Conservation (phyloP, 2,113 vertebrate species). For the Dicaeum eximium region DNA sequence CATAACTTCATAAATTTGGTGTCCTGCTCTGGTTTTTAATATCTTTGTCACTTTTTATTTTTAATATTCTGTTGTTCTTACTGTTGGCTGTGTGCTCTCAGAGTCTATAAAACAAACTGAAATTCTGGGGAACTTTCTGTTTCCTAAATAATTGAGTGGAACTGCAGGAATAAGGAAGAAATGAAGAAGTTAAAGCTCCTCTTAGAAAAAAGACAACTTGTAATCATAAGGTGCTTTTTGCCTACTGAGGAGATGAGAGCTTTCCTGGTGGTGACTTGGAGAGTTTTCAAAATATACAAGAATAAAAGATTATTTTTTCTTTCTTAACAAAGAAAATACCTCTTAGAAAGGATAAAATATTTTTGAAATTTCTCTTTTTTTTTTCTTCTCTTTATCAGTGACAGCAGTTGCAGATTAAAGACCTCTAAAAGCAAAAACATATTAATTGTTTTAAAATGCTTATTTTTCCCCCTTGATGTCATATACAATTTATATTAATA, state of each 20-base stretch:
- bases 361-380: neutral
- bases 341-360: neutral
- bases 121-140: neutral
- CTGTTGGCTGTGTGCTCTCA: neutral
- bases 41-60: neutral
- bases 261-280: neutral
- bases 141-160: neutral
- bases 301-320: neutral
- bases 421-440: neutral
- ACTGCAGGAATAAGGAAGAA: neutral
- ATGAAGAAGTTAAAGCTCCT: neutral
- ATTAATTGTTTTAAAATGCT: neutral
- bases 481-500: neutral
- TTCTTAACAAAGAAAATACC: neutral
- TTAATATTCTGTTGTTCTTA: neutral
- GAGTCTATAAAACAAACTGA: neutral
- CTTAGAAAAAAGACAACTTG: neutral
- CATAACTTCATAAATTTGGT: neutral
- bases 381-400: neutral
- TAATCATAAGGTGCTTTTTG: neutral
- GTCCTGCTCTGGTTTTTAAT: neutral
- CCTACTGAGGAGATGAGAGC: neutral
- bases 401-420: neutral
- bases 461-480: neutral
- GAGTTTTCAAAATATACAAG: neutral